Evolutionary conservation across 1,140 invertebrate genomes (phyloP).

Genomic region (Oedothorax gibbosus): DNA sequence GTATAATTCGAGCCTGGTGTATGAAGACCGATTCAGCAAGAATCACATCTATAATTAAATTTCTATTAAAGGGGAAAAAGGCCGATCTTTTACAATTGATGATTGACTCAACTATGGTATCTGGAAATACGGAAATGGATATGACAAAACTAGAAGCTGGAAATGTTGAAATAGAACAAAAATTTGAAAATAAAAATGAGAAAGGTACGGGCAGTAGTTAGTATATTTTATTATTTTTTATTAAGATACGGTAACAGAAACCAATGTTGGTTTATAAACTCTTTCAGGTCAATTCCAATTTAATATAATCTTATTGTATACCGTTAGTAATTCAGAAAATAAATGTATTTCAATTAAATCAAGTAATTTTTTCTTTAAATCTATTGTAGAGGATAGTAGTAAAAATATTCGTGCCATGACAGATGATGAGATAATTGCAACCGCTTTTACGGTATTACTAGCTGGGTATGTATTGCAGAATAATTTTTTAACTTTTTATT

Average conservation of each 20-base stretch:
- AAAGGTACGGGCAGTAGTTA: background rate
- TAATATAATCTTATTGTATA: too few species aligned
- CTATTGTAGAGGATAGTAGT: background rate
- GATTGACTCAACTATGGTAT: constrained; percentile 17
- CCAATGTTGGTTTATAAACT: too few species aligned
- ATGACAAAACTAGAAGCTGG: constrained; percentile 29
- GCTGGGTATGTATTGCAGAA: constrained; percentile 24
- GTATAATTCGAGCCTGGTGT: too few species aligned
- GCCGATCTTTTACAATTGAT: constrained; percentile 40
- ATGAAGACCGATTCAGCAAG: too few species aligned
- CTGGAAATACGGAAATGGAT: background rate
- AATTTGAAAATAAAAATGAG: background rate
- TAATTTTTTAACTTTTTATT: background rate
- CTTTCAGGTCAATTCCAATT: too few species aligned
- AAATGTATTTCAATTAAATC: too few species aligned
- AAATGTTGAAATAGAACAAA: constrained; percentile 9
- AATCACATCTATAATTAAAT: too few species aligned
- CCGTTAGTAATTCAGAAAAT: too few species aligned
- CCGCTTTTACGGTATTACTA: constrained; percentile 22
- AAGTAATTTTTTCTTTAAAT: too few species aligned
- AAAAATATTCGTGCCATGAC: background rate
- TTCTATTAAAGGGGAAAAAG: background rate
- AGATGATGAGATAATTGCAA: constrained; percentile 17
- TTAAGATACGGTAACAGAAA: too few species aligned
- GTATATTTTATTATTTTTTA: too few species aligned